Conservation (phyloP, 1,140 invertebrate genomes). For the Brachystomella parvula region DNA sequence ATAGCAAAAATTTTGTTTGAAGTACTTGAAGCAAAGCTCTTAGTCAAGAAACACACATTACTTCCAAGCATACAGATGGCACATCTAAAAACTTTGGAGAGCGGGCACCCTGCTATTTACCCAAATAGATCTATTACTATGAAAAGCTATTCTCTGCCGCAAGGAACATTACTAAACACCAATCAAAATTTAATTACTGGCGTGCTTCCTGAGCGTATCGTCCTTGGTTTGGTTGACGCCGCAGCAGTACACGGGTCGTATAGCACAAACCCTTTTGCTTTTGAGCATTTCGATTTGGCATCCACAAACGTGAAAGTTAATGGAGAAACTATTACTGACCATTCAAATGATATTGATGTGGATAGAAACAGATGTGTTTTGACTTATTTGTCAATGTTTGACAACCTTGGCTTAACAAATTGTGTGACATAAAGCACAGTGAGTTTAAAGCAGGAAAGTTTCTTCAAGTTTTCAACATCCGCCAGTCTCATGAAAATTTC, state of each 20-base stretch:
- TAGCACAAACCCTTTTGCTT: conserved; percentile 25
- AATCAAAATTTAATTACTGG: conserved; percentile 34
- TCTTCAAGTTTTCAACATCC: conserved; percentile 17
- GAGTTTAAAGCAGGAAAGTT: conserved; percentile 18
- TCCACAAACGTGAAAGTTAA: conserved; percentile 23
- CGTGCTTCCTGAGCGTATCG: conserved; percentile 24
- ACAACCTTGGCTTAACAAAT: conserved; percentile 7
- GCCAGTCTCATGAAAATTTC: no score
- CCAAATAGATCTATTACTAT: conserved; percentile 27
- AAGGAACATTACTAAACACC: conserved; percentile 15
- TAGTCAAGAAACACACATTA: conserved; percentile 18
- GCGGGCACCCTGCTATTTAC: conserved; percentile 8
- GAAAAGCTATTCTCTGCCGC: conserved; percentile 24
- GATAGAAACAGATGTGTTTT: background rate
- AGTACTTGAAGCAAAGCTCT: conserved; percentile 29
- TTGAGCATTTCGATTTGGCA: conserved; percentile 19
- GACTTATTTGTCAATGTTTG: conserved; percentile 18
- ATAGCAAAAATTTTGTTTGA: conserved; percentile 2
- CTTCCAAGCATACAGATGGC: conserved; percentile 12
- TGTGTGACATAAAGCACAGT: conserved; percentile 7
- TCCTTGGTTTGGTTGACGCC: conserved; percentile 21
- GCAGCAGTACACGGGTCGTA: conserved; percentile 26
- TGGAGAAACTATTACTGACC: conserved; percentile 8
- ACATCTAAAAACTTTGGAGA: conserved; percentile 22
- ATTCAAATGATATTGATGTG: conserved; percentile 16